Evolutionary conservation across 2,113 vertebrate species (phyloP).

Genomic region (Indicator maculatus): DNA sequence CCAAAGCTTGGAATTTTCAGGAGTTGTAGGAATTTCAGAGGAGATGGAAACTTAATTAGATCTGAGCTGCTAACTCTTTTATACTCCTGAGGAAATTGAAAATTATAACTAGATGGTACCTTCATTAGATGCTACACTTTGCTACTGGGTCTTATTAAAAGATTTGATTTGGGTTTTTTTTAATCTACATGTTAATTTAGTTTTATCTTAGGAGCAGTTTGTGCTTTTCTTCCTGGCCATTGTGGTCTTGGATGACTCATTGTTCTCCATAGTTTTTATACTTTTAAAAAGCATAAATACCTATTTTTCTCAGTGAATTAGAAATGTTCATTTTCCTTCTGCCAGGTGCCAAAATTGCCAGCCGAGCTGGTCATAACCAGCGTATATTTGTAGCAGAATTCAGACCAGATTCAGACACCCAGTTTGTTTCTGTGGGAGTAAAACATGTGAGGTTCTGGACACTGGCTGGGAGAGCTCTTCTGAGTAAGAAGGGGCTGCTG

Average conservation of each 20-base stretch:
- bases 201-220: background rate
- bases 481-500: slow-evolving; percentile 94
- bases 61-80: background rate
- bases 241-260: background rate
- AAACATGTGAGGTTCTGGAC: slow-evolving; percentile 98
- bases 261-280: background rate
- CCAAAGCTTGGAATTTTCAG: background rate
- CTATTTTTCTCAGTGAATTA: background rate
- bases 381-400: slow-evolving; percentile 99
- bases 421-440: slow-evolving; percentile 98
- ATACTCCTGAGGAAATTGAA: background rate
- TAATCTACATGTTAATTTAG: background rate
- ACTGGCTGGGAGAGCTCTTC: slow-evolving; percentile 90
- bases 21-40: background rate
- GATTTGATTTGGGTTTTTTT: background rate
- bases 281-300: background rate
- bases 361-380: slow-evolving; percentile 89
- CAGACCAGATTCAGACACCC: slow-evolving; percentile 95
- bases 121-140: background rate
- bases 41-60: background rate
- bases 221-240: background rate
- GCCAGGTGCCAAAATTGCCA: slow-evolving; percentile 95
- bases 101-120: background rate
- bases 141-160: background rate
- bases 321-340: background rate